Percentiles rank a stretch among this genome's conserved stretches.
phyloP scores from a whole-genome alignment of 1,140 invertebrate species.

The Latrodectus geometricus region DNA sequence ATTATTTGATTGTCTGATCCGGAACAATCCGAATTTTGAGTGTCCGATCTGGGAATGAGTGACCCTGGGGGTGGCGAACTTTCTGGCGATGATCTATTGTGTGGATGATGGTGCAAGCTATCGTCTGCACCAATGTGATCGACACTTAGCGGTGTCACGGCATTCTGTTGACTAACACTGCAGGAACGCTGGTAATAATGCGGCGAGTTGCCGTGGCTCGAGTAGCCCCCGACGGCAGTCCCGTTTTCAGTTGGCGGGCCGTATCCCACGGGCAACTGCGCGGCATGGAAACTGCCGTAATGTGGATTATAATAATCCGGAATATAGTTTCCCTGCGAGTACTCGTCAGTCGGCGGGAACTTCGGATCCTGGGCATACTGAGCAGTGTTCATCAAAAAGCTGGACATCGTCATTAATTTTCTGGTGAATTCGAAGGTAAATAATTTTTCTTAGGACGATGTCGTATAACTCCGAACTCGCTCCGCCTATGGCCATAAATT shows the following conservation, averaged over 20 bases:
- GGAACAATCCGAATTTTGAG: slow-evolving; percentile 62
- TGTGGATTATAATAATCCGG: slow-evolving; percentile 69
- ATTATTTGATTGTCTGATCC: slow-evolving; percentile 82
- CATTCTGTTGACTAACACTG: slow-evolving; percentile 32
- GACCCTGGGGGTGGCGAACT: slow-evolving; percentile 49
- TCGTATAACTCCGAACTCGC: slow-evolving; percentile 66
- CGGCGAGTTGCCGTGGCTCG: slow-evolving; percentile 39
- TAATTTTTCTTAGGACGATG: slow-evolving; percentile 69
- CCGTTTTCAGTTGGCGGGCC: slow-evolving; percentile 42
- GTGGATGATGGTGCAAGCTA: slow-evolving; percentile 42
- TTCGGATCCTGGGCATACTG: slow-evolving; percentile 79
- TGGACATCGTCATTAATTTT: slow-evolving; percentile 83
- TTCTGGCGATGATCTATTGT: slow-evolving; percentile 42
- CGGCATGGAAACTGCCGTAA: slow-evolving; percentile 51
- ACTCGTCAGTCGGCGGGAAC: slow-evolving; percentile 88
- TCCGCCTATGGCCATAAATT: slow-evolving; percentile 73
- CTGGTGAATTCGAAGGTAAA: slow-evolving; percentile 71
- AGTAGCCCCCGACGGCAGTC: background rate
- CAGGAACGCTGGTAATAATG: slow-evolving; percentile 26
- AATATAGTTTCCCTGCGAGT: slow-evolving; percentile 87
- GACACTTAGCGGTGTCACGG: background rate
- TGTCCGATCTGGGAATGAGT: slow-evolving; percentile 33
- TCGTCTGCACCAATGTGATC: slow-evolving; percentile 39
- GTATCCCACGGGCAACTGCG: slow-evolving; percentile 19
- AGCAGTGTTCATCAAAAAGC: slow-evolving; percentile 86